A percentile compares a stretch with the other conserved stretches of the same genome.
phyloP scores from a whole-genome alignment of 2,797 vertebrate genomes.

The Gastrophryne carolinensis region DNA sequence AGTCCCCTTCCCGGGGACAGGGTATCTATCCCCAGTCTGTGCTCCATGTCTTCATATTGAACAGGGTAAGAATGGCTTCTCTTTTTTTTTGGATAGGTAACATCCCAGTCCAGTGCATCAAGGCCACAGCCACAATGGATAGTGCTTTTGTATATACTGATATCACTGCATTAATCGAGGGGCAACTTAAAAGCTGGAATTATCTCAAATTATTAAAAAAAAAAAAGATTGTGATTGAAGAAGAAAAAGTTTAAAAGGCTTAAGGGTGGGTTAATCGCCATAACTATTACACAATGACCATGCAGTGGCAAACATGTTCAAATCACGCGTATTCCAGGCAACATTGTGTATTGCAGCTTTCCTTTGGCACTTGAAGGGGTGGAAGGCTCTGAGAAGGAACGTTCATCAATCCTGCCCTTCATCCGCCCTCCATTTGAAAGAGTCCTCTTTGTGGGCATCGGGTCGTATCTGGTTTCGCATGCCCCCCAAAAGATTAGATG shows the following conservation, averaged over 20 bases:
- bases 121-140: not conserved
- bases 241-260: too few species aligned
- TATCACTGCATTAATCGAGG: not conserved
- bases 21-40: not conserved
- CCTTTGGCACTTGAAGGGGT: conserved; percentile 39
- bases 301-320: conserved; percentile 10
- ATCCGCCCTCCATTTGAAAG: conserved; percentile 87
- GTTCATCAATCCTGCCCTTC: conserved; percentile 78
- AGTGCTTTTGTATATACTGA: not conserved
- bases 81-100: not conserved
- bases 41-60: not conserved
- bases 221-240: too few species aligned
- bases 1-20: not conserved
- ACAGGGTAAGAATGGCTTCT: not conserved
- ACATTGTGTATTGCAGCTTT: conserved; percentile 28
- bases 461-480: conserved; percentile 95
- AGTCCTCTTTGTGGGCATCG: conserved; percentile 86
- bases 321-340: not conserved
- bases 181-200: not conserved
- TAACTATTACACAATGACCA: not conserved
- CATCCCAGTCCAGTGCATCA: conserved; percentile 1
- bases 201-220: not conserved
- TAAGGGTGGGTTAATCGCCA: not conserved
- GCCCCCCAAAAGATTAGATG: conserved; percentile 87
- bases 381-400: not conserved